phyloP scores from a whole-genome alignment of 2,113 vertebrate species.

The Zosterops hypoxanthus region DNA sequence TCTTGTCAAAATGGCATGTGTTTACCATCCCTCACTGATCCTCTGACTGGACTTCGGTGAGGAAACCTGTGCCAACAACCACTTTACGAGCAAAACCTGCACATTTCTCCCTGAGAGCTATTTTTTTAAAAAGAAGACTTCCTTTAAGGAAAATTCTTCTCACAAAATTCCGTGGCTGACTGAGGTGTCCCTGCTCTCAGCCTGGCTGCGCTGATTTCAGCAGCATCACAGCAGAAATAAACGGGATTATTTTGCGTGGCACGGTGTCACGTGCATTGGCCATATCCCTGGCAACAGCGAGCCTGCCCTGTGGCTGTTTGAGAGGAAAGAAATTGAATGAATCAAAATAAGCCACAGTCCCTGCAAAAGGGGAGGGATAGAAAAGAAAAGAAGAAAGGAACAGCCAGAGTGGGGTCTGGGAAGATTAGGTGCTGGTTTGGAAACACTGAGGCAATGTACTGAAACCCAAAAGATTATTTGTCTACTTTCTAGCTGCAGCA shows the following conservation, averaged over 20 bases:
- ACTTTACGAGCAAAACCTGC: neutral
- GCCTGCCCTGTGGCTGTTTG: neutral
- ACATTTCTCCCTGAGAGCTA: neutral
- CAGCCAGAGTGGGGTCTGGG: slow-evolving; percentile 11
- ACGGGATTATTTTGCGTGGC: slow-evolving; percentile 15
- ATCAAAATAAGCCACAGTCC: slow-evolving; percentile 28
- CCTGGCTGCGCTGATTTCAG: neutral
- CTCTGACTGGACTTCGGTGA: neutral
- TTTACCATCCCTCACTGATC: neutral
- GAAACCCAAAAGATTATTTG: slow-evolving; percentile 23
- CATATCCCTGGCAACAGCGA: slow-evolving; percentile 57
- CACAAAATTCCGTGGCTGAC: neutral
- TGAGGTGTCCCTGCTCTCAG: neutral
- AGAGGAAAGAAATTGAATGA: slow-evolving; percentile 13
- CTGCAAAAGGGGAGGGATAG: neutral
- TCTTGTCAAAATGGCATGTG: neutral
- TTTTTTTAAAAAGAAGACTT: neutral
- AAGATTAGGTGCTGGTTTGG: slow-evolving; percentile 35
- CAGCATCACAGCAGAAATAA: neutral
- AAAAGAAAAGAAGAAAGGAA: slow-evolving; percentile 34
- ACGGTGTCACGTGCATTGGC: slow-evolving; percentile 22
- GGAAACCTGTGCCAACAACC: neutral
- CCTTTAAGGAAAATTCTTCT: neutral
- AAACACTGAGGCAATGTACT: slow-evolving; percentile 2
- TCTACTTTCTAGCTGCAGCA: slow-evolving; percentile 15